Base-by-base conservation (phyloP, 2,113 vertebrate species). In the Anarrhichthys ocellatus region DNA sequence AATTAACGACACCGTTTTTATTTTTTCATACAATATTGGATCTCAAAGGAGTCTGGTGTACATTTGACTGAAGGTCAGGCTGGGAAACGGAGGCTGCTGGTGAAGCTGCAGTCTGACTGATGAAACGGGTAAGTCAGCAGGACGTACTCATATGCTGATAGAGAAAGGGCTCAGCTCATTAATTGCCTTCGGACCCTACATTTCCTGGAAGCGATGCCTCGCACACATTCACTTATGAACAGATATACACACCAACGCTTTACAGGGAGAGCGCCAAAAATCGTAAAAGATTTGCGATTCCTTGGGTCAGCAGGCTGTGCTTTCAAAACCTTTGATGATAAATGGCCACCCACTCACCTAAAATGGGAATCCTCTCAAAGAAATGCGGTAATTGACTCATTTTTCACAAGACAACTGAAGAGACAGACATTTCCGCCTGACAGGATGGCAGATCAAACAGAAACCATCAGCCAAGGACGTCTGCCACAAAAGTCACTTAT, bases 371-470 rank as follows among this genome's bases (percentile, higher is more conserved):
- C 75, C 84, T 91, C 84, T 89, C 73, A 85, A 87, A 87, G 78
- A 93, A 91, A 90, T 81, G 71, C 15, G 4, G 81, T 89, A 92
- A 91, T 91, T 91, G 88, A 91, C 86, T 92, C 87, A 92, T 93
- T 92, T 92, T 92, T 92, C 89, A 93, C 78, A 67, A 81, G 86
- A 73, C 52, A 66, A 75, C 75, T 54, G 84, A 89, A 88, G 56
- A 83, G 71, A 59, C 58, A 73, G 62, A 83, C 69, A 78, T 77
- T 67, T 83, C 46, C 40, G 64, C 52, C 54, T 80, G 83, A 87
- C 83, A 87, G 83, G 68, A 72, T n/a, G 9, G 73, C 58, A 65
- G 78, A 87, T 85, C 87, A 87, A 65, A 87, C 54, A 70, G 48
- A 78, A 80, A 24, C 20, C 54, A 48, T 27, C 52, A 62, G 77